Percentiles rank a stretch among this genome's conserved stretches.
Conservation (phyloP, 64 coral and sea anemone genomes). For the Pachyseris speciosa region DNA sequence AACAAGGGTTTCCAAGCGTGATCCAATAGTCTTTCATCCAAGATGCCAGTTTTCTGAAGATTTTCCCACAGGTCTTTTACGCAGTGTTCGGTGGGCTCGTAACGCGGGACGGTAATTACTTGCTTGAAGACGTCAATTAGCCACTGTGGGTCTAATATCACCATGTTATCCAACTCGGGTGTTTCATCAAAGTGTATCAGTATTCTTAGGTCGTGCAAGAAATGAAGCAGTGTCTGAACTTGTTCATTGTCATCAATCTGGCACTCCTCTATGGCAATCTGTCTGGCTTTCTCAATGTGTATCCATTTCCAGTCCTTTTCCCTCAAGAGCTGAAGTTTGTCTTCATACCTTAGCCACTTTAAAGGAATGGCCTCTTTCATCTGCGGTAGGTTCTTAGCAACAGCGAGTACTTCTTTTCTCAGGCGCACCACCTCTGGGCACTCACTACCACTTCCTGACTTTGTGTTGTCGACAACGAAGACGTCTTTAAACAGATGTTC, state of each 20-base stretch:
- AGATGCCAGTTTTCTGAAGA: neutral
- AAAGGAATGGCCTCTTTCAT: neutral
- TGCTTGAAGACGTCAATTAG: conserved; percentile 4
- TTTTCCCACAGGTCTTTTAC: neutral
- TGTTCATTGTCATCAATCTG: neutral
- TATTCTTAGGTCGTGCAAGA: neutral
- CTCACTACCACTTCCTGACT: neutral
- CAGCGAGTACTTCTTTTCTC: neutral
- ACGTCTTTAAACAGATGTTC: neutral
- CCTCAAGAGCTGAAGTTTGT: neutral
- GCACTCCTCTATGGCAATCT: neutral
- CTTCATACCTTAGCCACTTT: conserved; percentile 19
- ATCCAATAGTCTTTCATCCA: neutral
- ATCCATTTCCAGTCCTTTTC: neutral
- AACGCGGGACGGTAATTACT: neutral
- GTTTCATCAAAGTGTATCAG: neutral
- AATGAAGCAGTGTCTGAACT: neutral
- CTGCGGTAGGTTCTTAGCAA: neutral
- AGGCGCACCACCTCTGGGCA: neutral
- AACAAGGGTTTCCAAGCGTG: neutral
- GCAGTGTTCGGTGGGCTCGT: neutral
- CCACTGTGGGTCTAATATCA: conserved; percentile 19
- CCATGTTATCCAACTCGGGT: neutral
- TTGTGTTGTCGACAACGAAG: conserved; percentile 12
- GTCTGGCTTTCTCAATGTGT: neutral